Conservation (phyloP, 2,888 invertebrate species). For the Tetragnatha montana region DNA sequence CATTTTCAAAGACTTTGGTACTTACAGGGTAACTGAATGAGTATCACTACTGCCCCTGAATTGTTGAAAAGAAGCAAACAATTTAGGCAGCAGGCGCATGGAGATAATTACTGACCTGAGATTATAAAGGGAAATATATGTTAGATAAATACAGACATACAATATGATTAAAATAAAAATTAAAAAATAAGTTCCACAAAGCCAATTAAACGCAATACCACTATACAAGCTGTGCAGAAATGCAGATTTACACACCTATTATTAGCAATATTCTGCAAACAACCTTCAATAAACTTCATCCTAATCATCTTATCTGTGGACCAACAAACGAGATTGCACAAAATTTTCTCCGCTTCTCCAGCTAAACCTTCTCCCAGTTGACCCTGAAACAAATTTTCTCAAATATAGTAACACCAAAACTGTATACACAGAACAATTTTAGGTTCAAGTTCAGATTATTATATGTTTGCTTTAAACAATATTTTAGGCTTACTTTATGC, state of each 20-base stretch:
- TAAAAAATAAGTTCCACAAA: too few species aligned
- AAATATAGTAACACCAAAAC: not conserved
- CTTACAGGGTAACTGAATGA: slow-evolving; percentile 86
- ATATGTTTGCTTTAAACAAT: too few species aligned
- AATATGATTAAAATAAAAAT: too few species aligned
- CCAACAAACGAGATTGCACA: slow-evolving; percentile 91
- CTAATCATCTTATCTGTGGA: slow-evolving; percentile 91
- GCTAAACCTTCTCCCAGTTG: slow-evolving; percentile 92
- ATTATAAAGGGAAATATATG: slow-evolving; percentile 4
- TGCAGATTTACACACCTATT: slow-evolving; percentile 80
- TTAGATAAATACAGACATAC: too few species aligned
- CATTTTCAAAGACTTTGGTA: slow-evolving; percentile 25
- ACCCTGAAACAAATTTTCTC: slow-evolving; percentile 78
- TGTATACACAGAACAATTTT: not conserved
- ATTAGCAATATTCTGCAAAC: slow-evolving; percentile 89
- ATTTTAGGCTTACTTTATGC: too few species aligned
- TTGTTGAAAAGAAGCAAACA: slow-evolving; percentile 93
- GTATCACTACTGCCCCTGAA: slow-evolving; percentile 88
- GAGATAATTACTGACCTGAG: slow-evolving; percentile 91
- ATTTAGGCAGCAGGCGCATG: slow-evolving; percentile 89
- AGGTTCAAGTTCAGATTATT: not conserved
- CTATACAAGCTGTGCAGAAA: too few species aligned
- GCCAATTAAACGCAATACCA: too few species aligned
- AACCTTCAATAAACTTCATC: slow-evolving; percentile 96
- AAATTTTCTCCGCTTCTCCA: slow-evolving; percentile 93